These are phyloP conservation scores for Diogma glabrata DNA, from an alignment of 2,888 invertebrate species.

Conservation along the genomic window DNA sequence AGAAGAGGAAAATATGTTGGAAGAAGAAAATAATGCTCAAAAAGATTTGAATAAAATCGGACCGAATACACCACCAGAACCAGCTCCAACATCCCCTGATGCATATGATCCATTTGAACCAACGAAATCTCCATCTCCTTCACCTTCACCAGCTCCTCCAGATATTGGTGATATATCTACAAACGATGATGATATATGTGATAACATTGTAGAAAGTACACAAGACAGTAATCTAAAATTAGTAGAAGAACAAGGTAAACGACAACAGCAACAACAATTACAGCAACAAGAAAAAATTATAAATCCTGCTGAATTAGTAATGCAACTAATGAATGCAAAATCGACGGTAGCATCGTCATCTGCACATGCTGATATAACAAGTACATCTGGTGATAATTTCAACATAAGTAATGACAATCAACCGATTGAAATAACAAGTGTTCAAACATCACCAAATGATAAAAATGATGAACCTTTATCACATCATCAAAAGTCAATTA, in stretches of 20 bases:
- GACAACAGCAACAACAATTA: too few species aligned
- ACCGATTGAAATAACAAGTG: background rate
- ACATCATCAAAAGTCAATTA: slow-evolving; percentile 3
- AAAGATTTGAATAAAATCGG: slow-evolving; percentile 42
- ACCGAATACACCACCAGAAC: slow-evolving; percentile 60
- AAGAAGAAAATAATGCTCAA: background rate
- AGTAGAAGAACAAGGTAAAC: slow-evolving; percentile 8
- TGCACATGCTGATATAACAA: slow-evolving; percentile 19
- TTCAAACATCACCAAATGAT: background rate
- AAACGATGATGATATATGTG: slow-evolving; percentile 12
- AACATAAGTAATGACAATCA: slow-evolving; percentile 5
- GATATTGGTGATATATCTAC: slow-evolving; percentile 16
- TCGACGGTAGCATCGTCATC: background rate
- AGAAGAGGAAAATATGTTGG: slow-evolving; percentile 25
- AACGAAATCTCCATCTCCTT: slow-evolving; percentile 53
- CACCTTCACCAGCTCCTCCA: slow-evolving; percentile 32
- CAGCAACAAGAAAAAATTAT: slow-evolving; percentile 35
- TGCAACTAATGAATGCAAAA: slow-evolving; percentile 43
- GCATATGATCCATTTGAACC: slow-evolving; percentile 89
- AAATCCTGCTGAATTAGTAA: slow-evolving; percentile 47
- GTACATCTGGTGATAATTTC: slow-evolving; percentile 15
- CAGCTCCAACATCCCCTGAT: slow-evolving; percentile 62
- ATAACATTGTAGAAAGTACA: slow-evolving; percentile 8
- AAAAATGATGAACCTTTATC: background rate
- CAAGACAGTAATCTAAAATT: background rate